A percentile compares a stretch with the other conserved stretches of the same genome.
Evolutionary conservation across 2,113 vertebrate species (phyloP).

Genomic region (Arizona elegans): DNA sequence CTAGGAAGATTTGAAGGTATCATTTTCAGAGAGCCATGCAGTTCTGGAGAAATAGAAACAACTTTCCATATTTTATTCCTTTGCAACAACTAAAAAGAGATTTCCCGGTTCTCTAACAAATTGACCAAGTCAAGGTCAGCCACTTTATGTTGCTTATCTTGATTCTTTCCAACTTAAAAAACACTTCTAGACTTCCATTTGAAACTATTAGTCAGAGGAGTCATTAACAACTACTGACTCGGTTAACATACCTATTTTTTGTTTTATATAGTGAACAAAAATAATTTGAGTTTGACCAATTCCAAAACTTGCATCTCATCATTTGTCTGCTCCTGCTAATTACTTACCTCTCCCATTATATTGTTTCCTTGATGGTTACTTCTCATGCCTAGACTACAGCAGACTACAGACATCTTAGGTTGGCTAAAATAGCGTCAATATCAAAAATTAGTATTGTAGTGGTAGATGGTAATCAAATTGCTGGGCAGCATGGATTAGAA

Average conservation of each 20-base stretch:
- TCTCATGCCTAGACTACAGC: not conserved
- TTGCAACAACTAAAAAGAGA: not conserved
- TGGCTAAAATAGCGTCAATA: not conserved
- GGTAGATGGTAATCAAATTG: not conserved
- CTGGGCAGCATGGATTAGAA: not conserved
- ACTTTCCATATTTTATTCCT: not conserved
- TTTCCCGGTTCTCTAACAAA: not conserved
- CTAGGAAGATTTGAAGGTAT: not conserved
- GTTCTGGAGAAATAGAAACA: not conserved
- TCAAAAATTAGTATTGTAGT: not conserved
- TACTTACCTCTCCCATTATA: not conserved
- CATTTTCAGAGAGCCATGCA: not conserved
- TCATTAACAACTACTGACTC: not conserved
- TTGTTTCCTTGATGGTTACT: not conserved
- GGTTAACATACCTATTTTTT: not conserved
- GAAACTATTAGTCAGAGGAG: not conserved
- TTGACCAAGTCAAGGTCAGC: not conserved
- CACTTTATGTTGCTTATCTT: not conserved
- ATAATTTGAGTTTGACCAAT: not conserved
- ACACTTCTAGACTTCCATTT: not conserved
- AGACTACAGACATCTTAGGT: not conserved
- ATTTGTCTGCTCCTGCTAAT: not conserved
- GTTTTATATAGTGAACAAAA: not conserved
- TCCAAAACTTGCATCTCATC: not conserved
- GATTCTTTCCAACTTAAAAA: not conserved